Evolutionary conservation across 1,140 invertebrate genomes (phyloP), one percentile per base, ranked within the genome.

Genomic region (Odontomachus brunneus): DNA sequence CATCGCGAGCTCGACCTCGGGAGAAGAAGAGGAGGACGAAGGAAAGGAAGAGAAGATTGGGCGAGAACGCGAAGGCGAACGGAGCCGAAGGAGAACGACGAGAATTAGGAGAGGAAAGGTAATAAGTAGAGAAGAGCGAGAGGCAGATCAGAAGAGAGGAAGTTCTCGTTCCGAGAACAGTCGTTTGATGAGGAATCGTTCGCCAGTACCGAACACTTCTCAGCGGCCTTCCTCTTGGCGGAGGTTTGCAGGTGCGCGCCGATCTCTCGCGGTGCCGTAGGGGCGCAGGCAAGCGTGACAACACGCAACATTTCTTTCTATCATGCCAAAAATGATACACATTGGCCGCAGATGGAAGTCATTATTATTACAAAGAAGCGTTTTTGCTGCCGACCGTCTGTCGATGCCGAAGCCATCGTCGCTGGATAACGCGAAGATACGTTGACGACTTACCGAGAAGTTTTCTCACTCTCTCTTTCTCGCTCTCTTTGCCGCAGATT

Each of bases 241-340:
- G 78, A 82, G 55, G 48, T 62, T 49, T 19, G 78, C 78, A 74
- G 78, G 59, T 82, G 75, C 75, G 49, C 63, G 51, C 65, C 75
- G 48, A 69, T 80, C 75, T 69, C 75, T 69, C 33, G 22, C 51
- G 57, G 11, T 78, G 75, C 51, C 24, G 65, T 48, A 80, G 51
- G 51, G 33, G 22, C 33, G 75, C 65, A 26, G 38, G 65, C 51
- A 80, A 80, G 75, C 75, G 75, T 80, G 75, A 80, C 75, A 80
- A 80, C 75, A 80, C 75, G 75, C 75, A 80, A 80, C 75, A 69
- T 80, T 80, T 80, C 75, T 80, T 80, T 80, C 75, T 80, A 80
- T 80, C 75, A 69, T 69, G 63, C 49, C 65, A 69, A 80, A 80
- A 80, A 80, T 69, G 49, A 80, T 80, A 80, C 65, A 69, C 63